Percentiles rank a stretch among this genome's conserved stretches.
Conservation (phyloP, 2,113 vertebrate species). For the Acrocephalus arundinaceus region DNA sequence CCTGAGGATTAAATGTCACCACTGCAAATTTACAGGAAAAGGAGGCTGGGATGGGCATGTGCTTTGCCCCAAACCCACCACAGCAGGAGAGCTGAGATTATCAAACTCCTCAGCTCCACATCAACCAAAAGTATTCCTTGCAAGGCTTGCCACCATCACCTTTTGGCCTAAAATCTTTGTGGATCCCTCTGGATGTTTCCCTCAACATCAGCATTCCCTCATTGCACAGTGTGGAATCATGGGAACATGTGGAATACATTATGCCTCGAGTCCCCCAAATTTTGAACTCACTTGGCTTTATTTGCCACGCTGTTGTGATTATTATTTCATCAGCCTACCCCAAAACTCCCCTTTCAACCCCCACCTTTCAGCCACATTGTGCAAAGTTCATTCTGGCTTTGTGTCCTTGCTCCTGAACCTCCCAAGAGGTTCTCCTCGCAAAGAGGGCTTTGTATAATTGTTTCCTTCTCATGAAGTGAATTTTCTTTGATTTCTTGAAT, state of each 20-base stretch:
- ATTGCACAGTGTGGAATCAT: not conserved
- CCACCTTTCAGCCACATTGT: not conserved
- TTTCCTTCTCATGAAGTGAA: not conserved
- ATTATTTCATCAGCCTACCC: not conserved
- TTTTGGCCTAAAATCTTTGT: not conserved
- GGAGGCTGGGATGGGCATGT: accelerated
- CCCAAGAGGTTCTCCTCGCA: not conserved
- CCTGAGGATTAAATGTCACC: not conserved
- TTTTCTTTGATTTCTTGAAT: not conserved
- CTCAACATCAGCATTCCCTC: no score
- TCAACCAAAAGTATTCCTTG: not conserved
- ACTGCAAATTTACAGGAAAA: not conserved
- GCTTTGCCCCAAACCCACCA: not conserved
- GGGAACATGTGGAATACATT: accelerated
- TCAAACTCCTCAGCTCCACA: not conserved
- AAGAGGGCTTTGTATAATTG: not conserved
- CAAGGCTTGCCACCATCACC: not conserved
- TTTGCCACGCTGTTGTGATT: not conserved
- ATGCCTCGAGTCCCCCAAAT: not conserved
- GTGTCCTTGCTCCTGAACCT: not conserved
- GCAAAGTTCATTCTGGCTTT: not conserved
- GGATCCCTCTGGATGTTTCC: not conserved
- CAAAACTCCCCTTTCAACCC: not conserved
- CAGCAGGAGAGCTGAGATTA: not conserved
- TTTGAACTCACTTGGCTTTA: not conserved